Evolutionary conservation across 1,140 invertebrate species (phyloP).

Genomic region (Trichonephila clavipes): DNA sequence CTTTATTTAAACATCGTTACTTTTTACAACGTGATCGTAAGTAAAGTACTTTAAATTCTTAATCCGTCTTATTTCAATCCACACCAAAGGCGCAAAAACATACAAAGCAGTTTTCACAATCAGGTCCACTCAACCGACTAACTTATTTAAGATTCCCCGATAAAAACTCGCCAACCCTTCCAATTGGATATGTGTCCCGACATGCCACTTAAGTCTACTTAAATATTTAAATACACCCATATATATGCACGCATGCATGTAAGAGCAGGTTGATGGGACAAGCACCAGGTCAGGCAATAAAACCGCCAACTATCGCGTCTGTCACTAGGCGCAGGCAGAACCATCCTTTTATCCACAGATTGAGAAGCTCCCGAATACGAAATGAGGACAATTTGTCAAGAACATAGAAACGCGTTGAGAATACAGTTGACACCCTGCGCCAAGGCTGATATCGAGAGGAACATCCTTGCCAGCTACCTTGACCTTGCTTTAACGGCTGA

Average conservation of each 20-base stretch:
- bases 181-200: slow-evolving; percentile 1
- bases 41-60: neutral
- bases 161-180: neutral
- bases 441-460: slow-evolving; percentile 8
- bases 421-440: slow-evolving; percentile 30
- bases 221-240: neutral
- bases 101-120: too few species aligned
- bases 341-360: slow-evolving; percentile 20
- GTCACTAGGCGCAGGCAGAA: neutral
- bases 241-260: slow-evolving; percentile 2
- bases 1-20: neutral
- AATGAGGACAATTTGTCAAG: slow-evolving; percentile 48
- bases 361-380: slow-evolving; percentile 6
- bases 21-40: neutral
- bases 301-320: slow-evolving; percentile 9
- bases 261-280: slow-evolving; percentile 18
- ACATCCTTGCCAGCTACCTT: slow-evolving; percentile 46
- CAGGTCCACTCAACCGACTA: too few species aligned
- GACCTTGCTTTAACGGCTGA: slow-evolving; percentile 26
- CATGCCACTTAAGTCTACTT: neutral
- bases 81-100: neutral
- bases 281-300: neutral
- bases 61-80: neutral
- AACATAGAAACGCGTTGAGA: neutral
- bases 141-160: neutral